Evolutionary conservation across 2,888 invertebrate species (phyloP).

Genomic region (Maniola hyperantus): DNA sequence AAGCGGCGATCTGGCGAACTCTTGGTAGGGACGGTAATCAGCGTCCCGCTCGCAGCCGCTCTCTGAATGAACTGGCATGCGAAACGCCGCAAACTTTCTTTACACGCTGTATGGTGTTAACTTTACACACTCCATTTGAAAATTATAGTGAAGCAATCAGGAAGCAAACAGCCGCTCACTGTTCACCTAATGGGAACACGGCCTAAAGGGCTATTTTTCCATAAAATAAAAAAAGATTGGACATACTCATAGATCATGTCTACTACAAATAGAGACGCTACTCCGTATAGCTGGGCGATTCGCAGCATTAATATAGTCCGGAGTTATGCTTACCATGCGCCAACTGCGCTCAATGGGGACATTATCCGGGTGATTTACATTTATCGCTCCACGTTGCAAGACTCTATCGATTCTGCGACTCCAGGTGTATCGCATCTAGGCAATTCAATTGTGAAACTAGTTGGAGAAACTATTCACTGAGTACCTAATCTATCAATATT

Average conservation of each 20-base stretch:
- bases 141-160: too few relatives aligned
- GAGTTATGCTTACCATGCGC: constrained; percentile 67
- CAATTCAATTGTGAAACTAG: background rate
- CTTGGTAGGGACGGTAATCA: too few relatives aligned
- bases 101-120: too few relatives aligned
- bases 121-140: too few relatives aligned
- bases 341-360: constrained; percentile 62
- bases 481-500: background rate
- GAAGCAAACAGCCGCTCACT: too few relatives aligned
- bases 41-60: too few relatives aligned
- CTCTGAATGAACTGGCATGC: too few relatives aligned
- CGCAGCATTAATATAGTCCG: constrained; percentile 18
- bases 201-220: too few relatives aligned
- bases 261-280: constrained; percentile 7
- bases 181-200: too few relatives aligned
- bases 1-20: too few relatives aligned
- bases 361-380: constrained; percentile 70
- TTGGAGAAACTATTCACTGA: background rate
- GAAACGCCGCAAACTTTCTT: too few relatives aligned
- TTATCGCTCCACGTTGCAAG: constrained; percentile 52
- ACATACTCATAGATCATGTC: background rate
- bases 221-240: too few relatives aligned
- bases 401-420: constrained; percentile 18
- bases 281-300: background rate
- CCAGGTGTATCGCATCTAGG: constrained; percentile 15